Evolutionary conservation across 2,888 invertebrate species (phyloP), one percentile per base, ranked within the genome.

Genomic region (Trichogramma evanescens): DNA sequence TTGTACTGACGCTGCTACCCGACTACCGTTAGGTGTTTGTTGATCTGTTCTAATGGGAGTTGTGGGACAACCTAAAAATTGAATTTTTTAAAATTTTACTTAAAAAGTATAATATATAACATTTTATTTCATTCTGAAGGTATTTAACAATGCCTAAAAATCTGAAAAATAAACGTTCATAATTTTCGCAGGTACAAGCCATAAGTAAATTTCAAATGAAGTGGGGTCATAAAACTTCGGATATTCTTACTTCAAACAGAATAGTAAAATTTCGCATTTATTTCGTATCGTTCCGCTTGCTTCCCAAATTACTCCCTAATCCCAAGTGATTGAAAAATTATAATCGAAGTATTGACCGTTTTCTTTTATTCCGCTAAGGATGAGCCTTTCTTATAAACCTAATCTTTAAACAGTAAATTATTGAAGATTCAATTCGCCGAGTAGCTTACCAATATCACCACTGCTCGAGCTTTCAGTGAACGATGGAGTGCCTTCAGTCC

Each of bases 401-500:
- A 26, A 26, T 26, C 26, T 2, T 26, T 26, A 26, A 26, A 26
- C 26, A 26, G 26, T 26, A 26, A 26, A 26, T 26, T 26, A 26
- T 26, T 26, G 26, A 26, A 26, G 26, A 26, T 26, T 26, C 26
- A 26, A 26, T 26, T 26, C 74, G 68, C 70, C 69, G 65, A 76
- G 68, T 57, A 73, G 75, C 86, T 85, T 81, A 87, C 89, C 89
- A 82, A 89, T 88, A 80, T 93, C 92, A 70, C 88, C 88, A 81
- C 92, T 92, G 80, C 94, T 93, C 80, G 95, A 95, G 72, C 95
- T 96, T 79, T 95, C 94, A 46, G 96, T 96, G 81, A 94, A 96
- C 77, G 95, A 95, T 63, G 96, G 96, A 68, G 96, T 96, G 72
- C 96, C 96, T 82, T 96, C 96, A 53, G 96, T 96, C 92, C 95